These are phyloP conservation scores for Nothocercus julius DNA, from an alignment of 2,113 vertebrate genomes.

Conservation along the genomic window DNA sequence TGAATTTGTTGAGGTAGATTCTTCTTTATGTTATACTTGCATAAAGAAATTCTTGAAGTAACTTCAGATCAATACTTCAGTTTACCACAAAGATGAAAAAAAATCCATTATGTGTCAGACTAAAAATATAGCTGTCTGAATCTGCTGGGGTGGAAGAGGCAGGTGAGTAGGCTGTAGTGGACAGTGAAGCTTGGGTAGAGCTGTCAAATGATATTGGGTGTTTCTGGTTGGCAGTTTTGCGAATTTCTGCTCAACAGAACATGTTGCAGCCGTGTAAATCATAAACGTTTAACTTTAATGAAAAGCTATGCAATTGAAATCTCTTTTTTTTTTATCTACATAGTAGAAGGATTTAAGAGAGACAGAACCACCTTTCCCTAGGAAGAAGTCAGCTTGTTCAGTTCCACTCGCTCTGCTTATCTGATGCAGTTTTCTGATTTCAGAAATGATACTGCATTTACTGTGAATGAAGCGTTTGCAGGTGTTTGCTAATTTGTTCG, in stretches of 20 bases:
- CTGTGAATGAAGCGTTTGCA: neutral
- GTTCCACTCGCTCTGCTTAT: neutral
- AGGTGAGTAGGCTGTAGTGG: neutral
- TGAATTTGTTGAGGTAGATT: neutral
- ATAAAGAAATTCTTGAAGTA: conserved; percentile 14
- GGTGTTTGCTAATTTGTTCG: neutral
- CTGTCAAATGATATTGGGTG: conserved; percentile 48
- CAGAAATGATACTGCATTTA: neutral
- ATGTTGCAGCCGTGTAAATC: neutral
- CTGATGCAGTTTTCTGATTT: neutral
- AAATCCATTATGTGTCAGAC: neutral
- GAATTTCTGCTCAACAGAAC: conserved; percentile 27
- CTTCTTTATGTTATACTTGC: neutral
- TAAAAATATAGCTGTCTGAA: conserved; percentile 30
- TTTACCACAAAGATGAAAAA: neutral
- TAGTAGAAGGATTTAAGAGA: neutral
- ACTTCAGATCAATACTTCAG: neutral
- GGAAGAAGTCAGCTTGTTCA: neutral
- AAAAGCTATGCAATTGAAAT: neutral
- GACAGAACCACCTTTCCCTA: rapidly evolving
- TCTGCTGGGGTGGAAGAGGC: neutral
- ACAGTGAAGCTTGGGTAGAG: conserved; percentile 18
- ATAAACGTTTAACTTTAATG: neutral
- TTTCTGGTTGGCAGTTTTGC: neutral
- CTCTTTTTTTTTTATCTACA: neutral